Conservation (phyloP, 2,888 invertebrate species). For the Melanargia galathea region DNA sequence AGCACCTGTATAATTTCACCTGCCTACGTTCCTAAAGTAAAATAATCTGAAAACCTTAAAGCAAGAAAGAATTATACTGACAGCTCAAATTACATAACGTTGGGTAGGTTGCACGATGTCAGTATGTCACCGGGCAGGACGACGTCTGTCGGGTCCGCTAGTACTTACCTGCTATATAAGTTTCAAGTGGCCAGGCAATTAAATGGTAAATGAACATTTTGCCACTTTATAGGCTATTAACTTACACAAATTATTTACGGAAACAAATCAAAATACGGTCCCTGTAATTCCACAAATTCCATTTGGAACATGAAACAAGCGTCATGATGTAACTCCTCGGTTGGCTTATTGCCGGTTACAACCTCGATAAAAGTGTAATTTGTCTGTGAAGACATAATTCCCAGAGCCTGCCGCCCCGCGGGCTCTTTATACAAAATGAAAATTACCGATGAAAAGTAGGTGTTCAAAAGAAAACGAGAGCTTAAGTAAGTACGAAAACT, state of each 20-base stretch:
- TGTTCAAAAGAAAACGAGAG: constrained; percentile 14
- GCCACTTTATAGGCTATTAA: not conserved
- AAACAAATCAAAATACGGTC: not conserved
- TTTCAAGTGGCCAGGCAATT: not conserved
- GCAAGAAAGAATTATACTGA: no score
- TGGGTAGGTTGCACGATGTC: no score
- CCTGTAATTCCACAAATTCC: constrained; percentile 2
- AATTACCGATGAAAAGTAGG: constrained; percentile 16
- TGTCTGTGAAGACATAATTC: constrained; percentile 24
- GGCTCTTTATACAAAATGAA: constrained; percentile 19
- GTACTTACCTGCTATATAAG: no score
- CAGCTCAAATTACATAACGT: no score
- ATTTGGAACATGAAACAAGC: not conserved
- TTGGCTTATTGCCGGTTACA: constrained; percentile 22
- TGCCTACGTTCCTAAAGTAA: no score
- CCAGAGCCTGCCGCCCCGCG: not conserved
- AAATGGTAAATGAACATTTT: not conserved
- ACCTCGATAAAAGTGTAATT: constrained; percentile 30
- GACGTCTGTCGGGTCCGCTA: no score
- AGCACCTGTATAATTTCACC: no score
- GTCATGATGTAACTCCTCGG: constrained; percentile 19
- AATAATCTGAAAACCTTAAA: no score
- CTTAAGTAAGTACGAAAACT: constrained; percentile 21
- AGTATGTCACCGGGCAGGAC: no score
- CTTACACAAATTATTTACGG: not conserved